Conservation (phyloP, 2,888 invertebrate genomes). For the Fragum whitleyi region DNA sequence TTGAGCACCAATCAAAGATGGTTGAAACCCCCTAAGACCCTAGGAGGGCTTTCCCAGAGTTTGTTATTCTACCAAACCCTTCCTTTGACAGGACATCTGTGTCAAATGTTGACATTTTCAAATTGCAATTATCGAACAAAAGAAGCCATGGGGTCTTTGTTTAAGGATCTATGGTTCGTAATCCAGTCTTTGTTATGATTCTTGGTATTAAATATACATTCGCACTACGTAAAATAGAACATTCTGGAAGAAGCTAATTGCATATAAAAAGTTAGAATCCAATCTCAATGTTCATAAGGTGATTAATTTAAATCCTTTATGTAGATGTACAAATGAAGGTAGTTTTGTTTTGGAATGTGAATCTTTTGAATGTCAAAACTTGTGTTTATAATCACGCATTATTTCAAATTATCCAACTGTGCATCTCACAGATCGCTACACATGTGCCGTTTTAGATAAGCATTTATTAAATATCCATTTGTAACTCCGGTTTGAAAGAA, state of each 20-base stretch:
- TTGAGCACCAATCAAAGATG: too few species aligned
- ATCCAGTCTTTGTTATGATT: background rate
- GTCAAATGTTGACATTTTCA: background rate
- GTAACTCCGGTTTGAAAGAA: background rate
- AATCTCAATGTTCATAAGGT: too few species aligned
- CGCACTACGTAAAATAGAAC: background rate
- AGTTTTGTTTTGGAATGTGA: too few species aligned
- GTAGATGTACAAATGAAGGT: too few species aligned
- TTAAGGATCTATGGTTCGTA: background rate
- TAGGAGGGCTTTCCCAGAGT: too few species aligned
- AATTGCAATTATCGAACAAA: background rate
- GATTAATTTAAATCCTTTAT: too few species aligned
- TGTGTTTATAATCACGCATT: too few species aligned
- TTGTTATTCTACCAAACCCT: too few species aligned
- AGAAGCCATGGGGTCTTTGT: background rate
- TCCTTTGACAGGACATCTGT: background rate
- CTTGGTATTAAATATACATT: background rate
- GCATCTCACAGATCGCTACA: background rate
- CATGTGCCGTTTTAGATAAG: background rate
- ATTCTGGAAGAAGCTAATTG: background rate
- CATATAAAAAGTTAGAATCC: background rate
- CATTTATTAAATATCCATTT: background rate
- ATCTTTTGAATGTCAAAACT: too few species aligned
- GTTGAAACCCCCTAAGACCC: too few species aligned
- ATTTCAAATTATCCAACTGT: too few species aligned